A percentile compares a stretch with the other conserved stretches of the same genome.
phyloP scores from a whole-genome alignment of 2,797 vertebrate genomes.

The Epinephelus malabaricus region DNA sequence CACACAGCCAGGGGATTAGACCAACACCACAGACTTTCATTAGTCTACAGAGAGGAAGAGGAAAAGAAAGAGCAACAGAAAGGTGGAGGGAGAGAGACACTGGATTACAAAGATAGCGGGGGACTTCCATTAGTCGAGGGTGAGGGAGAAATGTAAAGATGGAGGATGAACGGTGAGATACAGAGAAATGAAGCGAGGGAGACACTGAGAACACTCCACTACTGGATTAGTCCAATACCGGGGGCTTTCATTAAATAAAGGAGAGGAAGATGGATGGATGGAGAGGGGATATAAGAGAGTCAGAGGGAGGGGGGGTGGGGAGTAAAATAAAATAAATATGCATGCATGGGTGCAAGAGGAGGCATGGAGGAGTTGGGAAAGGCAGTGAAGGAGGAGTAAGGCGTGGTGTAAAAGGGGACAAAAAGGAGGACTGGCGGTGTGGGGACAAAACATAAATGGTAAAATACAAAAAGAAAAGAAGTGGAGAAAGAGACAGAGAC shows the following conservation, averaged over 20 bases:
- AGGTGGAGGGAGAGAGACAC: constrained; percentile 69
- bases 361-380: neutral
- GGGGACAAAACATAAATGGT: constrained; percentile 6
- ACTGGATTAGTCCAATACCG: constrained; percentile 67
- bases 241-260: constrained; percentile 66
- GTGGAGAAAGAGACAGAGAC: neutral
- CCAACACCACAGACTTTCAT: constrained; percentile 84
- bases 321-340: constrained; percentile 49
- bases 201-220: constrained; percentile 58
- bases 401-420: neutral
- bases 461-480: neutral
- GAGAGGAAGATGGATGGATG: constrained; percentile 45
- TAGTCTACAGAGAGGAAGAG: constrained; percentile 80
- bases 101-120: constrained; percentile 72
- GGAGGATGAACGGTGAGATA: constrained; percentile 68
- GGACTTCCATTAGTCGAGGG: constrained; percentile 66
- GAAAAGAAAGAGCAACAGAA: constrained; percentile 67
- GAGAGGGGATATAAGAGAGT: constrained; percentile 35
- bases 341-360: constrained; percentile 8
- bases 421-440: neutral
- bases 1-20: constrained; percentile 84
- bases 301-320: neutral
- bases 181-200: constrained; percentile 58
- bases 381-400: constrained; percentile 13
- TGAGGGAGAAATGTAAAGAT: constrained; percentile 65